phyloP scores from a whole-genome alignment of 2,888 invertebrate species.

The Agrilus mali region DNA sequence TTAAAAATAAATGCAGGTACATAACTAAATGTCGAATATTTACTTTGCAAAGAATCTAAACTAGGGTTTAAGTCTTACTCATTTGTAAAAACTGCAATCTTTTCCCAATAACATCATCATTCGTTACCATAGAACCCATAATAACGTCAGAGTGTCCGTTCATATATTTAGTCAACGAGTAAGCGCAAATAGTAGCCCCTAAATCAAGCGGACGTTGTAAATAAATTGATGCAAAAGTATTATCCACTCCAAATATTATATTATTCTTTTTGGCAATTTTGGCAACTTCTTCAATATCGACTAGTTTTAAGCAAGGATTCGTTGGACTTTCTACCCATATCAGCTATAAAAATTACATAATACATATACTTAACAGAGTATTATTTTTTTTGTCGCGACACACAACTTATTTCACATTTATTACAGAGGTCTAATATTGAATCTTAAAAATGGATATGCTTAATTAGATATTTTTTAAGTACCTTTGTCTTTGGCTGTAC shows the following conservation, averaged over 20 bases:
- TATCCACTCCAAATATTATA: slow-evolving; percentile 68
- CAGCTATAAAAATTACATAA: slow-evolving; percentile 34
- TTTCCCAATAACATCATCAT: slow-evolving; percentile 50
- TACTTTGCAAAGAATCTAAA: too few species aligned
- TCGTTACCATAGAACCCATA: slow-evolving; percentile 47
- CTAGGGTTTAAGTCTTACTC: slow-evolving; percentile 36
- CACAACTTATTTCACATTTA: too few species aligned
- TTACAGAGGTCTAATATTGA: too few species aligned
- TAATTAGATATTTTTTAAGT: slow-evolving; percentile 14
- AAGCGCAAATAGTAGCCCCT: slow-evolving; percentile 43
- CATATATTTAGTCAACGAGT: too few species aligned
- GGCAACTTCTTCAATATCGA: slow-evolving; percentile 59
- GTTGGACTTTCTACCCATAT: slow-evolving; percentile 87
- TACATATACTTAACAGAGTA: too few species aligned
- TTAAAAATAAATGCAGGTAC: slow-evolving; percentile 32
- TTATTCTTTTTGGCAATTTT: slow-evolving; percentile 42
- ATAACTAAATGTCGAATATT: too few species aligned
- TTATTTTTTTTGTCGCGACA: too few species aligned
- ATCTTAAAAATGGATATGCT: slow-evolving; percentile 2
- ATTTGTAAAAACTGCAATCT: slow-evolving; percentile 70
- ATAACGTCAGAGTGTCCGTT: too few species aligned
- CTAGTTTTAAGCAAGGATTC: slow-evolving; percentile 72
- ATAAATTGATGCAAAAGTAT: slow-evolving; percentile 77
- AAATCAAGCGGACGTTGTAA: slow-evolving; percentile 73
- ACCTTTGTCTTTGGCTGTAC: slow-evolving; percentile 76